Base-by-base conservation (phyloP, 2,113 vertebrate genomes). In the Cynocephalus volans region DNA sequence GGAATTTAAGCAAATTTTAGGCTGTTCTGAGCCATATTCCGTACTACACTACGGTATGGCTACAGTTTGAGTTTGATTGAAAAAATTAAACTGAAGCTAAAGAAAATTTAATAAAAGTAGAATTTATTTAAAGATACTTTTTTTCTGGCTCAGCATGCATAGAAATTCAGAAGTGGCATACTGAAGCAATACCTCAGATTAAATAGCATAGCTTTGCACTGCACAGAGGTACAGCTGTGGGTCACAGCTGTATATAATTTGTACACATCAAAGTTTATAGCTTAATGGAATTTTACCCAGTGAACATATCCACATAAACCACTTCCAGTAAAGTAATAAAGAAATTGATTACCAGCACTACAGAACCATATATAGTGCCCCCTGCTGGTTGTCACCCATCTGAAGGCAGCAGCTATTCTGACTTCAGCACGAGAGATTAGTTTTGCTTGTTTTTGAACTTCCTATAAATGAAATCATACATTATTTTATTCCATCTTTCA, bases 401-500 rank as follows among this genome's bases (percentile, higher is more conserved):
- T 13, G 67, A 67, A 60, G 48, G 19, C 19, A 31, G 33, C 52
- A 62, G 12, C 11, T 45, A 13, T 58, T 62, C 50, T 26, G 3
- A 65, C 14, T 83, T 90, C 4, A 72, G 6, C 1, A 5, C 8
- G 21, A n/a, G 11, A 45, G 19, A 58, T 65, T 18, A 52, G 31
- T 48, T 77, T 72, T 86, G 45, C 2, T 79, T 82, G 33, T 58
- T 93, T 83, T 82, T 58, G 24, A 50, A 83, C 8, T 72, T 95
- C 8, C 23, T 26, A 0, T 60, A 52, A 52, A 17, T 45, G 28
- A 31, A 77, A 36, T 65, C 12, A 54, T 26, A 64, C 3, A 17
- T 69, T 70, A 50, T 69, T 58, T 85, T 89, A n/a, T 52, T 56
- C 33, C 45, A 87, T 69, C 23, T 96, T 76, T 93, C 28, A 89